Conservation (phyloP, 2,797 vertebrate genomes). For the Spea hammondii region DNA sequence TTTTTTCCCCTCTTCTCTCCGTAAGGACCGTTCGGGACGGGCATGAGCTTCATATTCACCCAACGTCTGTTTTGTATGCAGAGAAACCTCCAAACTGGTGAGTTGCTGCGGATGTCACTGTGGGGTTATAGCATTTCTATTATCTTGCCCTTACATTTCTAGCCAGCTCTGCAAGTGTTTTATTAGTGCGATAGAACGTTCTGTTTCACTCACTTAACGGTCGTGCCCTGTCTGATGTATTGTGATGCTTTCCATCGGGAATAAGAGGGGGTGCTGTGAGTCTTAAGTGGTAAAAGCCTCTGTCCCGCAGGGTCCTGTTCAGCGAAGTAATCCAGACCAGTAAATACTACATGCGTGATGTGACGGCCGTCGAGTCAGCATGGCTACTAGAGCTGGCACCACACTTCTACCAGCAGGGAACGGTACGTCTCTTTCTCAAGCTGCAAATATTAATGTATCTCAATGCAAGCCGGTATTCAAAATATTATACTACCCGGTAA, state of each 20-base stretch:
- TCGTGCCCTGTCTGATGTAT: no score
- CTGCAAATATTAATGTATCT: not conserved
- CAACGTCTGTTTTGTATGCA: constrained; percentile 90
- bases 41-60: constrained; percentile 93
- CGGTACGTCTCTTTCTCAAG: constrained; percentile 71
- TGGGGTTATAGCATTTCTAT: no score
- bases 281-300: not conserved
- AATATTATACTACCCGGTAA: no score
- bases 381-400: constrained; percentile 96
- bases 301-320: constrained; percentile 85
- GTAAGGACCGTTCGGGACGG: constrained; percentile 89
- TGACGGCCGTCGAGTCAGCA: constrained; percentile 91
- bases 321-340: constrained; percentile 94
- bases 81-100: constrained; percentile 97
- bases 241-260: no score
- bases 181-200: no score
- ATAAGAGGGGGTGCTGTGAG: no score
- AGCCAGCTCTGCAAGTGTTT: no score
- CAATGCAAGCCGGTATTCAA: no score
- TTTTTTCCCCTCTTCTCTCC: constrained; percentile 23
- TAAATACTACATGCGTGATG: constrained; percentile 97
- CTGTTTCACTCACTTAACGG: no score
- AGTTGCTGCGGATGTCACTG: constrained; percentile 42
- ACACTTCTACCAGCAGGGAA: constrained; percentile 97
- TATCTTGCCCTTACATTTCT: no score